phyloP scores from a whole-genome alignment of 2,113 vertebrate species.

The Origma solitaria region DNA sequence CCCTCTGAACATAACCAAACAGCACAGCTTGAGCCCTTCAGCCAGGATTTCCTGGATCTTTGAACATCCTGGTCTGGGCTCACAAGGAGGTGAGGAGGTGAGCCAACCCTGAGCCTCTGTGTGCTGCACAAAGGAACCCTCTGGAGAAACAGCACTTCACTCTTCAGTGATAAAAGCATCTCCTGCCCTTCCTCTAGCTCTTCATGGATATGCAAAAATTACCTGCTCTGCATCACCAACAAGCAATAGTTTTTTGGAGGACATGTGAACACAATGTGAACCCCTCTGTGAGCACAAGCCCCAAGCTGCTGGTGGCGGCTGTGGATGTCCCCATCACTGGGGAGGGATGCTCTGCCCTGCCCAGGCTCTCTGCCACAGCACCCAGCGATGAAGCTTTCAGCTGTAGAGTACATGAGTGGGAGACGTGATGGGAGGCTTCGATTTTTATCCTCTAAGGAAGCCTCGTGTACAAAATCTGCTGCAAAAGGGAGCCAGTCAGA shows the following conservation, averaged over 20 bases:
- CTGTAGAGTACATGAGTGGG: not conserved
- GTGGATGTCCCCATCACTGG: not conserved
- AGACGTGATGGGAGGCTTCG: fast-evolving
- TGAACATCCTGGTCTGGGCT: not conserved
- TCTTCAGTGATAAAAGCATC: not conserved
- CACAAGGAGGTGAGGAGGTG: not conserved
- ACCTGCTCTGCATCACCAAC: not conserved
- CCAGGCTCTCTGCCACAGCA: not conserved
- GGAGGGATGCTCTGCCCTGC: not conserved
- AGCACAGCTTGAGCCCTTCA: not conserved
- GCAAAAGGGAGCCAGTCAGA: not conserved
- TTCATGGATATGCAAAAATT: not conserved
- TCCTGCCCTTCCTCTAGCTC: not conserved
- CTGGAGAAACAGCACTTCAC: not conserved
- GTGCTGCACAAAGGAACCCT: not conserved
- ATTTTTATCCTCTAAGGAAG: not conserved
- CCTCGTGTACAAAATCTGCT: not conserved
- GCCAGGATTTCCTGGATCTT: not conserved
- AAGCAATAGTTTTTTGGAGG: not conserved
- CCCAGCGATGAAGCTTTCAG: not conserved
- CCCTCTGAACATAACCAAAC: not conserved
- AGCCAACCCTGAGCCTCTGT: not conserved
- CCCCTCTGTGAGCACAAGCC: not conserved
- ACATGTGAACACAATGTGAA: too few species aligned
- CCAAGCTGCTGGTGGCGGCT: not conserved